Evolutionary conservation across 2,113 vertebrate species (phyloP).

Genomic region (Aythya baeri): DNA sequence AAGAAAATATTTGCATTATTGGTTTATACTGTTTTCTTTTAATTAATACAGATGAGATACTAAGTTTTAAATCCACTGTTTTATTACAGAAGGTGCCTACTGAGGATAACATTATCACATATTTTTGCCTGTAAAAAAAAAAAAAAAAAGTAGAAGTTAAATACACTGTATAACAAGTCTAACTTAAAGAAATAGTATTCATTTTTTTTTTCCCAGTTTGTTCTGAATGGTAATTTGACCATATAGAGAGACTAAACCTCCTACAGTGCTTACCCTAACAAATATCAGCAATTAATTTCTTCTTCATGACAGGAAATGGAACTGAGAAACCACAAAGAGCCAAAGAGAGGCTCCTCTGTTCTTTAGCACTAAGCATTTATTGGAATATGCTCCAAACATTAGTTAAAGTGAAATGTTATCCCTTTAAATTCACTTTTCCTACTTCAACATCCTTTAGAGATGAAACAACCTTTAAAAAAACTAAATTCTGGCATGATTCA

Average conservation of each 20-base stretch:
- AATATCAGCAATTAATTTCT: not conserved
- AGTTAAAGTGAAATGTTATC: not conserved
- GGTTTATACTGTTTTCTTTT: not conserved
- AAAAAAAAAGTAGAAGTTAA: not conserved
- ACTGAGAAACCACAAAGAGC: not conserved
- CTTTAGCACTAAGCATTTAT: not conserved
- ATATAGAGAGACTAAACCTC: not conserved
- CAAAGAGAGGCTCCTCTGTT: not conserved
- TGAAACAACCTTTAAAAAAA: conserved; percentile 10
- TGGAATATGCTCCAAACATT: not conserved
- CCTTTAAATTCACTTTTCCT: not conserved
- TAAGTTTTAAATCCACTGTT: not conserved
- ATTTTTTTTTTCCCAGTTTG: not conserved
- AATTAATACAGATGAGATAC: not conserved
- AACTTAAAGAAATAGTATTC: not conserved
- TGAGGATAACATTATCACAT: not conserved
- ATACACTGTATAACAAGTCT: not conserved
- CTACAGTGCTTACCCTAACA: not conserved
- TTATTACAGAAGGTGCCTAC: not conserved
- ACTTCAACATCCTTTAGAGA: not conserved
- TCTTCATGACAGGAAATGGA: not conserved
- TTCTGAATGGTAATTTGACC: not conserved
- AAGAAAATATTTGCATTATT: not conserved
- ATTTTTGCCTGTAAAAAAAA: not conserved
- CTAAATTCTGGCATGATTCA: not conserved